Evolutionary conservation across 1,140 invertebrate genomes (phyloP), one percentile per base, ranked within the genome.

Genomic region (Drosophila pectinifera): DNA sequence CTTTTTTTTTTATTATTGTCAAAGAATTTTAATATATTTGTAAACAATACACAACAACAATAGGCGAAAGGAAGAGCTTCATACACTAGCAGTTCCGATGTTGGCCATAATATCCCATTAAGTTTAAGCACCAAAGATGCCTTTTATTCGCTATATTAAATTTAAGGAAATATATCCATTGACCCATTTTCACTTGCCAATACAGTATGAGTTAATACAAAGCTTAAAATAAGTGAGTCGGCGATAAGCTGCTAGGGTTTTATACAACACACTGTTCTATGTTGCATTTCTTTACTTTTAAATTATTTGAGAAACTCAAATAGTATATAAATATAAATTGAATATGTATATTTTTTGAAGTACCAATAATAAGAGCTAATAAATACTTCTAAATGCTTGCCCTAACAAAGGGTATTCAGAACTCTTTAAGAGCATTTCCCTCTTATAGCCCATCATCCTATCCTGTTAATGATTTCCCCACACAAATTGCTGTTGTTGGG

Each of bases 1-100:
- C 54, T 76, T 77, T 65, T 67, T 80, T 67, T 88, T 88, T 84
- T 73, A 22, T 53, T n/a, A 73, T 78, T 80, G 80, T 88, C 83
- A 89, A 88, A 83, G 83, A 89, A 84, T 83, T 88, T 88, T 89
- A 88, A 89, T 88, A 83, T 84, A 80, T 88, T 70, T 80, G 84
- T 83, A 88, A 88, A 88, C 79, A 88, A 88, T 80, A 76, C 68
- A 69, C 45, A 70, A 45, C 24, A 56, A 59, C 13, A 72, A 14
- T 20, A 59, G 24, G 22, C 14, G 31, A 46, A n/a, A 31, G 36
- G 22, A 36, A 53, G 13, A 39, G 22, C 26, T 31, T 4, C 49
- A 8, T 46, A n/a, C 57, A 51, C 56, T n/a, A 42, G 61, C 56
- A 55, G 26, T 58, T 70, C 3, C 16, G 26, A 36, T 42, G 22